Evolutionary conservation across 2,113 vertebrate species (phyloP).

Genomic region (Asarcornis scutulata): DNA sequence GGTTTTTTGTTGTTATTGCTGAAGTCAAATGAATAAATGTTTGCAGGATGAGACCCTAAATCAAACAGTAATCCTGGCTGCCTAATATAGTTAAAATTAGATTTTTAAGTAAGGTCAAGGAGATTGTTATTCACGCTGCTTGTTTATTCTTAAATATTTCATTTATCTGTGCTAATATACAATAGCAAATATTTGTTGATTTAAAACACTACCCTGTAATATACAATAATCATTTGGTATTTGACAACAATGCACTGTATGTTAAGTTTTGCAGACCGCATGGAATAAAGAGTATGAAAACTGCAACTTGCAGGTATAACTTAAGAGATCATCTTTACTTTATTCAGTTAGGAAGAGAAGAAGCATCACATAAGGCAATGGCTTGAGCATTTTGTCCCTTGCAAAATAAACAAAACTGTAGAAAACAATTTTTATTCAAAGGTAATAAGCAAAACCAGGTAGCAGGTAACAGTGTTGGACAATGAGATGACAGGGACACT

Average conservation of each 20-base stretch:
- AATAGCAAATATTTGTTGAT: background rate
- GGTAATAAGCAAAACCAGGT: background rate
- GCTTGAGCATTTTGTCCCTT: background rate
- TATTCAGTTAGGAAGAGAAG: background rate
- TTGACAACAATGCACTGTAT: background rate
- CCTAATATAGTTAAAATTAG: background rate
- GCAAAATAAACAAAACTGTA: background rate
- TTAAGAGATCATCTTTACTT: background rate
- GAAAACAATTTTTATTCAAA: background rate
- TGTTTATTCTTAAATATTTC: background rate
- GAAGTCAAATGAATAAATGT: background rate
- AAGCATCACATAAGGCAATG: background rate
- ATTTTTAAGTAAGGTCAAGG: background rate
- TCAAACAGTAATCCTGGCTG: background rate
- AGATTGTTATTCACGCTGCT: background rate
- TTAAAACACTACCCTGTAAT: background rate
- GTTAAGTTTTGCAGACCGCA: background rate
- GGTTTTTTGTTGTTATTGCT: background rate
- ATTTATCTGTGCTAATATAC: background rate
- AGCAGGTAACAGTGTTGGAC: background rate
- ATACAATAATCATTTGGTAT: background rate
- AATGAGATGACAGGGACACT: fast-evolving
- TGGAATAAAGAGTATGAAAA: background rate
- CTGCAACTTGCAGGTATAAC: background rate
- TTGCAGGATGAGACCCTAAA: background rate